A percentile compares a stretch with the other conserved stretches of the same genome.
Evolutionary conservation across 2,113 vertebrate species (phyloP).

Genomic region (Delphinus delphis): DNA sequence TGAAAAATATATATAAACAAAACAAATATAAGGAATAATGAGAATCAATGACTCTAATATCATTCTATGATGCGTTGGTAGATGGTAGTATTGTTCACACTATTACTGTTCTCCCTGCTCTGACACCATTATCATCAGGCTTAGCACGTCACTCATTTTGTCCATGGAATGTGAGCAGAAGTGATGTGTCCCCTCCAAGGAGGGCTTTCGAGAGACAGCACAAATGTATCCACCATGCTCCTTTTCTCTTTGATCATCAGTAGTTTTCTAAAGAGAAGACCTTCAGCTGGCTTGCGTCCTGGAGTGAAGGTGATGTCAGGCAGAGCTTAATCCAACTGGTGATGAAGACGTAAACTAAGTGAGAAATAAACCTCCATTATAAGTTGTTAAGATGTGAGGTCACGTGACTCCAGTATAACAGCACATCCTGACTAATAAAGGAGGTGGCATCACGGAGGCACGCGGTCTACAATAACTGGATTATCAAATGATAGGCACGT

Average conservation of each 20-base stretch:
- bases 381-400: not conserved
- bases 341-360: rapidly evolving
- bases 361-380: not conserved
- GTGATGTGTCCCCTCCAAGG: not conserved
- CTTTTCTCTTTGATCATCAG: not conserved
- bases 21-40: not conserved
- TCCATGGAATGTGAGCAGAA: not conserved
- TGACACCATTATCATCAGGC: not conserved
- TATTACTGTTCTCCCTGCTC: not conserved
- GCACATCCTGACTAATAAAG: not conserved
- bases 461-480: not conserved
- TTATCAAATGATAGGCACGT: not conserved
- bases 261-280: not conserved
- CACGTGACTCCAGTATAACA: not conserved
- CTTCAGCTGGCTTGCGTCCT: rapidly evolving
- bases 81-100: not conserved
- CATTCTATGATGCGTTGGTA: not conserved
- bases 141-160: not conserved
- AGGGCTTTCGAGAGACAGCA: not conserved
- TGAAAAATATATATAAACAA: not conserved
- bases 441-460: not conserved
- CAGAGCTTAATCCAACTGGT: not conserved
- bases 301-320: not conserved
- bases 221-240: not conserved
- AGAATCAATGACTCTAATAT: not conserved